These are phyloP conservation scores for Girardinichthys multiradiatus DNA, from an alignment of 2,113 vertebrate genomes.

Conservation along the genomic window DNA sequence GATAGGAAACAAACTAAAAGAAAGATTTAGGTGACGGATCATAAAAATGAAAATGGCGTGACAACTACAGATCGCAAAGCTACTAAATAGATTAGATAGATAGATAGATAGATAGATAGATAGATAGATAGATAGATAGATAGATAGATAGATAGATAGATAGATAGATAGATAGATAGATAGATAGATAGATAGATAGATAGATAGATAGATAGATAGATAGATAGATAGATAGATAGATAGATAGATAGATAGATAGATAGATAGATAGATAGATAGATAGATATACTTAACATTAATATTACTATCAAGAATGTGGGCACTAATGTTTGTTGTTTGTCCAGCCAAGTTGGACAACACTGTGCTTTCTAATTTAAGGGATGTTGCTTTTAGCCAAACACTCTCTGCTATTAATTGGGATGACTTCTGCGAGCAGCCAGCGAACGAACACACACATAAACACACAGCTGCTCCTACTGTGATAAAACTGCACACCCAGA, in stretches of 20 bases:
- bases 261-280: not conserved
- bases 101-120: not conserved
- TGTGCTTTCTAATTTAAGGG: slow-evolving; percentile 60
- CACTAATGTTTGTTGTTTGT: slow-evolving; percentile 32
- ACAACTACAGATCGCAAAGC: slow-evolving; percentile 26
- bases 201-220: not conserved
- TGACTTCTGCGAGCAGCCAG: slow-evolving; percentile 42
- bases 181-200: not conserved
- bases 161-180: not conserved
- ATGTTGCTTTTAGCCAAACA: slow-evolving; percentile 54
- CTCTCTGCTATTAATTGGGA: slow-evolving; percentile 59
- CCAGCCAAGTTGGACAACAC: slow-evolving; percentile 56
- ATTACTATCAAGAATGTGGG: slow-evolving; percentile 29
- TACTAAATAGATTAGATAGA: slow-evolving; percentile 1
- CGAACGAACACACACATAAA: slow-evolving; percentile 10
- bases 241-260: not conserved
- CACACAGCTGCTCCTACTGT: slow-evolving; percentile 5
- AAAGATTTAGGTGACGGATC: slow-evolving; percentile 9
- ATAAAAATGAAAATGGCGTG: slow-evolving; percentile 7
- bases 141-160: not conserved
- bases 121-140: not conserved
- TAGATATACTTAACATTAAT: slow-evolving; percentile 26
- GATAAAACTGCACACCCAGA: slow-evolving; percentile 1
- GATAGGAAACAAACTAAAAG: not conserved
- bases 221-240: not conserved